Evolutionary conservation across 2,797 vertebrate genomes (phyloP), one percentile per base, ranked within the genome.

Genomic region (Strix occidentalis): DNA sequence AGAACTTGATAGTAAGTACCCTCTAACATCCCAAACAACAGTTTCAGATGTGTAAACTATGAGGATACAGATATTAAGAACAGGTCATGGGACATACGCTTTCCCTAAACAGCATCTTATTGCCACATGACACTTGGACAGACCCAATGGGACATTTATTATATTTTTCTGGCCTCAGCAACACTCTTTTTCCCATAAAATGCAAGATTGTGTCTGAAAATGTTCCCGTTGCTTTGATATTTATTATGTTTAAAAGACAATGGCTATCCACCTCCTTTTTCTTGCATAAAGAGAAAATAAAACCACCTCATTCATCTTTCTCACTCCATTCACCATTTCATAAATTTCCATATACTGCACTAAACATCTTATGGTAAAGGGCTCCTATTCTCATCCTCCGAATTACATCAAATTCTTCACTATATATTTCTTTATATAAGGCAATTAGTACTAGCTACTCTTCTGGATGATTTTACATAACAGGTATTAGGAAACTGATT

Each of bases 71-170:
- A 31, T 4, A 77, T 5, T 8, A 54, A 35, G 46, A 45, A 16
- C 1, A 8, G 7, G 18, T 37, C 10, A 10, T 9, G 9, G 5
- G 35, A 61, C 10, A 1, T 9, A 4, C 9, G 6, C 19, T 72
- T 13, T 48, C 26, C 46, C 31, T 58, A 41, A 48, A 12, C n/a
- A 71, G 18, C 9, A 60, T 33, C 31, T 83, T 60, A 58, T 14
- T 77, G 46, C 9, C 26, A 20, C n/a, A 54, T 0, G 4, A 54
- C 2, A 1, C 14, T 33, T 23, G 35, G 20, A 35, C 19, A 74
- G 53, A 61, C 9, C 13, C 13, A 56, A 11, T 4, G 56, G 23
- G 15, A 21, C 11, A n/a, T n/a, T 50, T 64, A 20, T 10, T 64
- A 11, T n/a, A 29, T 37, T 81, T 56, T 86, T 48, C 43, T 56